Evolutionary conservation across 2,797 vertebrate genomes (phyloP), one percentile per base, ranked within the genome.

Genomic region (Vultur gryphus): DNA sequence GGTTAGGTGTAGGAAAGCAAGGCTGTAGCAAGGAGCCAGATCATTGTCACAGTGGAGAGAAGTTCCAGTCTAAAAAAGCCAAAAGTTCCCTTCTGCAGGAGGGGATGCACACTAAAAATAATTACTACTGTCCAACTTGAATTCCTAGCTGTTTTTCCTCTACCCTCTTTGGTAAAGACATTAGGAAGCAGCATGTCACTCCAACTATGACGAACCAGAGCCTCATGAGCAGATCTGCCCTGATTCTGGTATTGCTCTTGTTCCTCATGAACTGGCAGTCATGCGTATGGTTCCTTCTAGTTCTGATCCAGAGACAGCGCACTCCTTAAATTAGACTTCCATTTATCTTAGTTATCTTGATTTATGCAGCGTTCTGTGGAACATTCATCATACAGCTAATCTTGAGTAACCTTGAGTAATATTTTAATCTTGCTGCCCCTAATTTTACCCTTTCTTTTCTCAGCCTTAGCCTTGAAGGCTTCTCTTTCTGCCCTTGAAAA

Each of bases 341-440:
- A 96, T 96, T 96, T 93, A 92, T 96, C 96, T 96, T 90, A 71
- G 89, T 95, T 96, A 93, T 84, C 93, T 90, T 96, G 89, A 97
- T 95, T 96, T 96, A 97, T 95, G 91, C 82, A 90, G 84, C 2
- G 0, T 90, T 91, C 89, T 81, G 44, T 57, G 48, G 67, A 61
- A 85, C 91, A 96, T 97, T 94, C 93, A 97, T 97, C 93, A 95
- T 78, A 83, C 51, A 94, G 93, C 75, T 95, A 86, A 95, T 95
- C 95, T 89, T 64, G 44, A 95, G 61, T 95, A 94, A 96, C 93
- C 96, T 96, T 95, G 85, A 90, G 59, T 87, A 95, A 81, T 94
- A 94, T 95, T 95, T 94, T 95, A 96, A 90, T 96, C 85, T 75
- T 73, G 11, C 72, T 96, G 89, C 79, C 87, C 94, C 82, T 78